phyloP scores from a whole-genome alignment of 2,113 vertebrate genomes.

The Mionectes macconnelli region DNA sequence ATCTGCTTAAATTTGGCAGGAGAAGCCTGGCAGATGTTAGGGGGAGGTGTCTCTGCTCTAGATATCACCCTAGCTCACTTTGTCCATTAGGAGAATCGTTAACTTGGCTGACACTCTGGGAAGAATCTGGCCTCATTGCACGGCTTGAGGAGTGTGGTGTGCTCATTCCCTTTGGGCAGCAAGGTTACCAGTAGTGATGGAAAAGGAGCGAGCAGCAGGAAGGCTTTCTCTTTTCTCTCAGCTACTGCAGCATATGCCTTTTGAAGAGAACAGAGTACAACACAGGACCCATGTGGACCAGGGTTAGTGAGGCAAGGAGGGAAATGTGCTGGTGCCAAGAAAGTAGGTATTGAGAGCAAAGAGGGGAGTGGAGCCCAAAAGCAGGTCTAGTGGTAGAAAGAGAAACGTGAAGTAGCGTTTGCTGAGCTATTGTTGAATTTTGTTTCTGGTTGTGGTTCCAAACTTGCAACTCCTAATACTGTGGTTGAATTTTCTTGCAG shows the following conservation, averaged over 20 bases:
- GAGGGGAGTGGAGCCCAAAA: not conserved
- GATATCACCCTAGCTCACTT: not conserved
- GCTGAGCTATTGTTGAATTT: not conserved
- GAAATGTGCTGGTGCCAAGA: not conserved
- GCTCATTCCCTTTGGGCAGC: not conserved
- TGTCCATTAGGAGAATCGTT: not conserved
- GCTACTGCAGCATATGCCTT: accelerated
- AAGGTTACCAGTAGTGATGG: not conserved
- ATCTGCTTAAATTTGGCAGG: not conserved
- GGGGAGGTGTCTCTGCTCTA: not conserved
- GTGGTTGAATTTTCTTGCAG: not conserved
- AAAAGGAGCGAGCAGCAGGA: not conserved
- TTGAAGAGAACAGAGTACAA: not conserved
- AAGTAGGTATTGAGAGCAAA: accelerated
- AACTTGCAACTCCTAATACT: not conserved
- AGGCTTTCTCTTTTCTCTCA: not conserved
- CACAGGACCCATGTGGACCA: accelerated
- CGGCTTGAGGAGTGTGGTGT: not conserved
- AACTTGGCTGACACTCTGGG: not conserved
- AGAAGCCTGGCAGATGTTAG: not conserved
- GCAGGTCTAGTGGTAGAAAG: accelerated
- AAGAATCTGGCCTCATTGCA: not conserved
- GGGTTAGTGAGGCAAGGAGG: not conserved
- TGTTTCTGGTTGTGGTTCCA: not conserved
- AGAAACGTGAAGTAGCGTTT: not conserved